phyloP scores from a whole-genome alignment of 2,113 vertebrate species.

The Delphinapterus leucas region DNA sequence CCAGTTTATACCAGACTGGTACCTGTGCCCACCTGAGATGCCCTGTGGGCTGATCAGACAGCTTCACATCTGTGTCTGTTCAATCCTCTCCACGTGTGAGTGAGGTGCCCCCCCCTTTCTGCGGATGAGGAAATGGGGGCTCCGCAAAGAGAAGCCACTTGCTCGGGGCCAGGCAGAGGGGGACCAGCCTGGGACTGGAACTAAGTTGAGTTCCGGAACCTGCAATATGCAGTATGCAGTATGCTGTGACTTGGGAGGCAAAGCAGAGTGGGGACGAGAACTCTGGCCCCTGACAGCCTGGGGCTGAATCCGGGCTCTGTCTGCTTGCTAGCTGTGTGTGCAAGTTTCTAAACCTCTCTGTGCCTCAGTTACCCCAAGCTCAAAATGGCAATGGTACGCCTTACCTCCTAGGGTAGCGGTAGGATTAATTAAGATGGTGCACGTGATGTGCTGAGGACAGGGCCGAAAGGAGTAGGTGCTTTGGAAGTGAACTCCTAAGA shows the following conservation, averaged over 20 bases:
- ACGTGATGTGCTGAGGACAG: neutral
- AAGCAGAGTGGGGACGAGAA: neutral
- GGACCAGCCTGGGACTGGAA: neutral
- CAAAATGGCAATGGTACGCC: neutral
- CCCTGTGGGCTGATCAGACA: neutral
- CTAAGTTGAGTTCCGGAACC: neutral
- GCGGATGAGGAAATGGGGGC: too few species aligned
- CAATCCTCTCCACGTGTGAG: neutral
- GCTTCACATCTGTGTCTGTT: neutral
- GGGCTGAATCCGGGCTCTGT: neutral
- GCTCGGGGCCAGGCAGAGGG: neutral
- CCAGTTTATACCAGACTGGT: neutral
- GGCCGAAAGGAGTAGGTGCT: too few species aligned
- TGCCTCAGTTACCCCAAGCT: neutral
- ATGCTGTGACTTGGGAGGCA: neutral
- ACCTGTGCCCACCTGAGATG: neutral
- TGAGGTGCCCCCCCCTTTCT: too few species aligned
- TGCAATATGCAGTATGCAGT: rapidly evolving
- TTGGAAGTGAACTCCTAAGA: neutral
- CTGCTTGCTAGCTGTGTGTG: neutral
- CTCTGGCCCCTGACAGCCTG: neutral
- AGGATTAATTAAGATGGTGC: neutral
- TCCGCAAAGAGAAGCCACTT: neutral
- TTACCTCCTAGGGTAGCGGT: neutral
- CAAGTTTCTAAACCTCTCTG: neutral